A percentile compares a stretch with the other conserved stretches of the same genome.
Conservation (phyloP, 2,113 vertebrate genomes). For the Ariopsis seemanni region DNA sequence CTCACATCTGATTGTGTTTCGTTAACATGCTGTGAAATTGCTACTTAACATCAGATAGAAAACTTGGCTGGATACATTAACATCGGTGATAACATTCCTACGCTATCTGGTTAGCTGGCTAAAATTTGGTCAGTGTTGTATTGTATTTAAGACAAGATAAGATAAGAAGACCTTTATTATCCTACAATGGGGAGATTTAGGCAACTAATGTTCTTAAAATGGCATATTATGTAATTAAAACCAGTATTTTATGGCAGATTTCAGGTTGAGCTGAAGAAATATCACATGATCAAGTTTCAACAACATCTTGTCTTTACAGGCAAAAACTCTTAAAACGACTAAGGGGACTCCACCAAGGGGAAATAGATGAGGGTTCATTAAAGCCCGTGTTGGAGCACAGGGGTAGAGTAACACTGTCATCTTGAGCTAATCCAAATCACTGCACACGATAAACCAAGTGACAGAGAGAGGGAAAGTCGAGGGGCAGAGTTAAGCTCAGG, state of each 20-base stretch:
- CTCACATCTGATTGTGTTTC: neutral
- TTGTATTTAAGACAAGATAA: neutral
- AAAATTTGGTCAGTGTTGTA: neutral
- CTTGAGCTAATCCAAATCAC: conserved; percentile 62
- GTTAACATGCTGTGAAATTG: neutral
- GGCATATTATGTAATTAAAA: neutral
- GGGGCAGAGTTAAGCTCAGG: conserved; percentile 48
- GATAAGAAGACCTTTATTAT: no score
- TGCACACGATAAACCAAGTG: conserved; percentile 53
- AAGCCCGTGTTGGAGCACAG: neutral
- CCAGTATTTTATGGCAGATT: neutral
- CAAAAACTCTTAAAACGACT: neutral
- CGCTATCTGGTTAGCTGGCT: neutral
- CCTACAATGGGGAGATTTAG: neutral
- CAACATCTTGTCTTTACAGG: neutral
- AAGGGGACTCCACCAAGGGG: neutral
- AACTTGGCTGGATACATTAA: neutral
- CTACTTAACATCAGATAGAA: neutral
- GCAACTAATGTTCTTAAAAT: neutral
- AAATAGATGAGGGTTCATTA: neutral
- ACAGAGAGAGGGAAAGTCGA: conserved; percentile 19
- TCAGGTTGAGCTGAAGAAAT: neutral
- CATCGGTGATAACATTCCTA: neutral
- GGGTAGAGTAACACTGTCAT: conserved; percentile 60
- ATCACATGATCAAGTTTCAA: neutral